Evolutionary conservation across 2,797 vertebrate genomes (phyloP), one percentile per base, ranked within the genome.

Genomic region (Carapus acus): DNA sequence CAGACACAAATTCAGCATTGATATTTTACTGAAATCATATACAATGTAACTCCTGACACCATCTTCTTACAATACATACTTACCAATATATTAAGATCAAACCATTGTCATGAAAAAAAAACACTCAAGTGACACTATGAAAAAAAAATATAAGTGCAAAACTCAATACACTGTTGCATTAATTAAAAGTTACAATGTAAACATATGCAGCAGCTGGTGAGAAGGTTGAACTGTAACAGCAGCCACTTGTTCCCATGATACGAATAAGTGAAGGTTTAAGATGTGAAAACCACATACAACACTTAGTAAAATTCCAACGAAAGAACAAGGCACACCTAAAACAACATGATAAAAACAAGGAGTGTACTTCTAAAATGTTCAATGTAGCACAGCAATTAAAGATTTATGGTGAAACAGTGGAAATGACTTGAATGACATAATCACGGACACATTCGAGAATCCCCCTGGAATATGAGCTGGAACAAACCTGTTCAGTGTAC

Each of bases 91-190:
- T 44, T 57, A 17, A 60, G 69, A 57, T 36, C 23, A 67, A 67
- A 72, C 42, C 0, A 3, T n/a, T 23, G 13, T 43, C 16, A 46
- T 42, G 27, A 21, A 60, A 53, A 39, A 46, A 53, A 45, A 6
- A 29, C 8, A 40, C 50, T 62, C 18, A 54, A 53, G 61, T 16
- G 23, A 62, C 27, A 71, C 14, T 12, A 47, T 34, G 27, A 24
- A 73, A 60, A 38, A 45, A 74, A 76, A 51, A 57, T 4, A 70
- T n/a, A 69, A 65, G 68, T 69, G 80, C 85, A 87, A 79, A 80
- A 73, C 50, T 17, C 45, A 74, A 76, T 31, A 53, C 44, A 48
- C 78, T 40, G 43, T 74, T 73, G 49, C 62, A 78, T 24, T 12
- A 67, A 55, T n/a, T 49, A 24, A 67, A 65, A n/a, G 34, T 54